Evolutionary conservation across 2,797 vertebrate genomes (phyloP).

Genomic region (Spatula clypeata): DNA sequence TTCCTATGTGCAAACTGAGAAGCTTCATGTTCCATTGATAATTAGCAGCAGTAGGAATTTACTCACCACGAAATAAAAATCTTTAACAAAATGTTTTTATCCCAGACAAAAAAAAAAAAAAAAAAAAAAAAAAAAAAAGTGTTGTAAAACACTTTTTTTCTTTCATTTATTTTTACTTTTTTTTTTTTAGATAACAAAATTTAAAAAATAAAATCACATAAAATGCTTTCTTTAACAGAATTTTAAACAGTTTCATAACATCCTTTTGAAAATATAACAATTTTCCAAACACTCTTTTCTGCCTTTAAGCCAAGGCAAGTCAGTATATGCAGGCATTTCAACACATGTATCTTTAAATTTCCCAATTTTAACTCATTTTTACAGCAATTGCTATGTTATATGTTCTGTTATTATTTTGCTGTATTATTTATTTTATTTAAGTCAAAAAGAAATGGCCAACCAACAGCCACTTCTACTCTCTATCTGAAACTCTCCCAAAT

Average conservation of each 20-base stretch:
- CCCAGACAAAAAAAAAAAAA: background rate
- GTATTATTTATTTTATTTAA: conserved; percentile 28
- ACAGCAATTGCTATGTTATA: background rate
- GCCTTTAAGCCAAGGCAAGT: background rate
- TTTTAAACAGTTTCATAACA: background rate
- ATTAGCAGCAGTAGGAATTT: background rate
- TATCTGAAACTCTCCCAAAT: conserved; percentile 19
- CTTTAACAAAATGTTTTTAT: background rate
- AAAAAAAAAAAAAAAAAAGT: too few species aligned
- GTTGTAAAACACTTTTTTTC: background rate
- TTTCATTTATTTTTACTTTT: background rate
- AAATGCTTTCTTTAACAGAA: background rate
- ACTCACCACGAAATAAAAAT: background rate
- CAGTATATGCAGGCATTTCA: background rate
- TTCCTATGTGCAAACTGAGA: background rate
- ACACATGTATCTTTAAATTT: background rate
- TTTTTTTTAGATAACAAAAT: background rate
- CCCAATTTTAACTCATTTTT: background rate
- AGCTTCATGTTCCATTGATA: background rate
- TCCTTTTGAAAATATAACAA: background rate
- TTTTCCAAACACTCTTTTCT: background rate
- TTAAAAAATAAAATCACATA: background rate
- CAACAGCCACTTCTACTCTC: background rate
- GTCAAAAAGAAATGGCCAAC: background rate
- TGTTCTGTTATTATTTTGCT: background rate